Evolutionary conservation across 2,797 vertebrate species (phyloP).

Genomic region (Propithecus perrieri): DNA sequence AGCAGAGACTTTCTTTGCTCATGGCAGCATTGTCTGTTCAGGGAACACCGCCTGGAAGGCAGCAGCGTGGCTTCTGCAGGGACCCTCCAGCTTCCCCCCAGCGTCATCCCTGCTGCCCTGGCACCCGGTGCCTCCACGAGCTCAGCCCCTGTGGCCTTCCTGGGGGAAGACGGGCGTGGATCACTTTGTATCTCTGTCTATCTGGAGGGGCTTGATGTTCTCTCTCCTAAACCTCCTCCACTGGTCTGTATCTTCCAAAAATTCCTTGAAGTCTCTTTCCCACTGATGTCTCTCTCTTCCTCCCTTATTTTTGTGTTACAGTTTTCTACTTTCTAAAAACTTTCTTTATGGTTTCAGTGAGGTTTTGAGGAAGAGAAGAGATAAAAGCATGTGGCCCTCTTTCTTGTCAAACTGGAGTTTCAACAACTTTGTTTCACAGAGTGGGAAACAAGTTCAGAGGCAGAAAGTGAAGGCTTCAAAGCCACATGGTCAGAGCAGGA

Average conservation of each 20-base stretch:
- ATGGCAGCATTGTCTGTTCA: accelerated
- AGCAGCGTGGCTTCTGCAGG: neutral
- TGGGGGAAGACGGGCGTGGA: too few relatives aligned
- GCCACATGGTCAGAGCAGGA: accelerated
- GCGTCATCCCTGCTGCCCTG: too few relatives aligned
- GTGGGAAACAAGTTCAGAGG: neutral
- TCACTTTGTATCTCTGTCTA: neutral
- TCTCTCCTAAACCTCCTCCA: neutral
- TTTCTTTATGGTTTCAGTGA: neutral
- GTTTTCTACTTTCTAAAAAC: neutral
- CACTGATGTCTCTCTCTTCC: neutral
- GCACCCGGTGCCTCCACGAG: too few relatives aligned
- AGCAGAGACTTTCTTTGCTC: neutral
- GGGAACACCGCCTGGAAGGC: neutral
- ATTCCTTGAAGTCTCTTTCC: neutral
- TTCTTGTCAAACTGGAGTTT: neutral
- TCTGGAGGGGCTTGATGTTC: too few relatives aligned
- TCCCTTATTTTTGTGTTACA: neutral
- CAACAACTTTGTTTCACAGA: neutral
- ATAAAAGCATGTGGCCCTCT: neutral
- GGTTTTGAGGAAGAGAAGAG: neutral
- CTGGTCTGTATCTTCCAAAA: neutral
- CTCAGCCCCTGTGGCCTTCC: neutral
- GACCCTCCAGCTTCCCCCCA: accelerated
- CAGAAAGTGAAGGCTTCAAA: neutral